These are phyloP conservation scores for Penaeus vannamei DNA, from an alignment of 1,140 invertebrate species.

Conservation along the genomic window DNA sequence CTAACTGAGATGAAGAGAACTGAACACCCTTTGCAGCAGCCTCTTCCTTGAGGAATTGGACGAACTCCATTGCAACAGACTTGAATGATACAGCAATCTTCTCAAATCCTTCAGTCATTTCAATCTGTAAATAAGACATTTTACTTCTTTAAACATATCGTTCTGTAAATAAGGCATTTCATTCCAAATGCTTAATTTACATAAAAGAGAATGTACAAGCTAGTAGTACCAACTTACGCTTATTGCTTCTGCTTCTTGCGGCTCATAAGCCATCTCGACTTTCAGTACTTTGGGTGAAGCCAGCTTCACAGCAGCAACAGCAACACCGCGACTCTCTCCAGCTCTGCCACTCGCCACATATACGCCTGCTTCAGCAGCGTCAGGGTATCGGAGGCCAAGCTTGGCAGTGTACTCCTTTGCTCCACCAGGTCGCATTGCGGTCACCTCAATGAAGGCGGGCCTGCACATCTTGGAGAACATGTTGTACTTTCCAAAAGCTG, in stretches of 20 bases:
- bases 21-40: too few species aligned
- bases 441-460: conserved; percentile 14
- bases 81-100: too few species aligned
- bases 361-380: conserved; percentile 25
- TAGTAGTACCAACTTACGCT: conserved; percentile 12
- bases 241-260: neutral
- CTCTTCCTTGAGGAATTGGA: too few species aligned
- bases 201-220: too few species aligned
- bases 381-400: conserved; percentile 28
- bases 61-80: too few species aligned
- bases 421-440: neutral
- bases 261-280: conserved; percentile 4
- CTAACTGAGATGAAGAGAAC: too few species aligned
- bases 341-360: neutral
- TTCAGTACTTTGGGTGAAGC: conserved; percentile 13
- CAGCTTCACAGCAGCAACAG: conserved; percentile 4
- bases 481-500: conserved; percentile 14
- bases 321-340: neutral
- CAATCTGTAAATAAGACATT: too few species aligned
- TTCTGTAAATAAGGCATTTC: too few species aligned
- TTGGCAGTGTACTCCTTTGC: conserved; percentile 16
- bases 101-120: too few species aligned
- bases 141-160: too few species aligned
- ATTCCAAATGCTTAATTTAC: too few species aligned
- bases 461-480: conserved; percentile 41